Conservation (phyloP, 1,140 invertebrate species). For the Conus betulinus region DNA sequence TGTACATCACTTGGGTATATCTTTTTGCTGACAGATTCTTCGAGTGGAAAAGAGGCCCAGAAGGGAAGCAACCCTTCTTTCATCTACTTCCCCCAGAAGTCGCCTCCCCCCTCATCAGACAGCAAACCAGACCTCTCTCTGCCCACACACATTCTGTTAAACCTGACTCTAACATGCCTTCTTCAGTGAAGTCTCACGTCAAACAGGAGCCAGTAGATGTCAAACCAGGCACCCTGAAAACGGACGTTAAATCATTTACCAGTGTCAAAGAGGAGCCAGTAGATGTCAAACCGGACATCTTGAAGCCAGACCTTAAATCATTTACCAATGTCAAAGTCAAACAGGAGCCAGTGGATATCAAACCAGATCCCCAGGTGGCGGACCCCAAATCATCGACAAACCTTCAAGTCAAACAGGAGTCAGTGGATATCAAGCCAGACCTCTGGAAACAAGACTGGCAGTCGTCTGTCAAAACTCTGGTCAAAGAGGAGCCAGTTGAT, state of each 20-base stretch:
- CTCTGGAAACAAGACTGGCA: background rate
- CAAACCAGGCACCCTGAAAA: background rate
- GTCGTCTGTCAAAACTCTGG: background rate
- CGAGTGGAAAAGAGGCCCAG: slow-evolving; percentile 86
- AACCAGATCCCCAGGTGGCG: background rate
- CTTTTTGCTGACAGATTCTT: slow-evolving; percentile 79
- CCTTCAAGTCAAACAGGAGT: slow-evolving; percentile 3
- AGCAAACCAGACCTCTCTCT: slow-evolving; percentile 16
- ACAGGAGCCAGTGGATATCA: background rate
- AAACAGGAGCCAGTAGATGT: slow-evolving; percentile 9
- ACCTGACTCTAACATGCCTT: background rate
- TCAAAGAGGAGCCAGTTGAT: background rate
- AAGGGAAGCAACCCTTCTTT: slow-evolving; percentile 86
- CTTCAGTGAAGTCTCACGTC: background rate
- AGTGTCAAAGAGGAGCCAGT: background rate
- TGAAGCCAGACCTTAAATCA: background rate
- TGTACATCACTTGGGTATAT: too few species aligned
- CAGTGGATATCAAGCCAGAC: background rate
- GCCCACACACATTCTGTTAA: background rate
- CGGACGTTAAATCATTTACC: background rate
- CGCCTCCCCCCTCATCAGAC: background rate
- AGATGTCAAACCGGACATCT: background rate
- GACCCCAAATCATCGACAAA: background rate
- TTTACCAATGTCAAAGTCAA: background rate
- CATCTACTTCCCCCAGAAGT: slow-evolving; percentile 80